Base-by-base conservation (phyloP, 2,797 vertebrate genomes). In the Coracias cyanogaster region DNA sequence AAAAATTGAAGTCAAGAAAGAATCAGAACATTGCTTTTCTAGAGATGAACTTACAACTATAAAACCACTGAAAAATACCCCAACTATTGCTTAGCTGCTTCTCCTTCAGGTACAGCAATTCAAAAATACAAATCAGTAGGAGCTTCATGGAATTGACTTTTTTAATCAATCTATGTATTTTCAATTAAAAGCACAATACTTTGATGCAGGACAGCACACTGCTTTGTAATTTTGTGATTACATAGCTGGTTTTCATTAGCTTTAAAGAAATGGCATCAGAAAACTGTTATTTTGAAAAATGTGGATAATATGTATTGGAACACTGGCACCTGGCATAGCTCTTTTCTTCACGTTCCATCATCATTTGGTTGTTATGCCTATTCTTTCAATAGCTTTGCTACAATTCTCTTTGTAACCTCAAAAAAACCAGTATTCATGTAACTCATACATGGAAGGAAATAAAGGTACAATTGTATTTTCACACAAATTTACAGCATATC, bases 251-350 rank as follows among this genome's bases (percentile, higher is more conserved):
- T 90, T 77, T 49, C 78, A 85, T 67, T 86, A 91, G 62, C 77
- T 95, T 85, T 86, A 90, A 46, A 91, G 62, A 94, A 95, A 93
- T n/a, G 29, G 60, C n/a, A 83, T 71, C 33, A 81, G 85, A 65
- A 74, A 54, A 72, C 18, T 83, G 46, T 65, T 91, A 77, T 95
- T 82, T 55, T 86, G 43, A 35, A 93, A 94, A 94, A 84, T 43
- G 46, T 15, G n/a, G 49, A 81, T 80, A 84, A 91, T 52, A 90
- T 28, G 49, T 41, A 57, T 60, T 58, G 17, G 66, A 74, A 91
- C 81, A 92, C 20, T 72, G 57, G 92, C 83, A 88, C 29, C 26
- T 66, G 70, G 28, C 57, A 57, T 28, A 15, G 58, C 51, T 62
- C 62, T 82, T 61, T 83, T 60, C 61, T 71, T 74, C 65, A 35